phyloP scores from a whole-genome alignment of 2,888 invertebrate species.

The Tuta absoluta region DNA sequence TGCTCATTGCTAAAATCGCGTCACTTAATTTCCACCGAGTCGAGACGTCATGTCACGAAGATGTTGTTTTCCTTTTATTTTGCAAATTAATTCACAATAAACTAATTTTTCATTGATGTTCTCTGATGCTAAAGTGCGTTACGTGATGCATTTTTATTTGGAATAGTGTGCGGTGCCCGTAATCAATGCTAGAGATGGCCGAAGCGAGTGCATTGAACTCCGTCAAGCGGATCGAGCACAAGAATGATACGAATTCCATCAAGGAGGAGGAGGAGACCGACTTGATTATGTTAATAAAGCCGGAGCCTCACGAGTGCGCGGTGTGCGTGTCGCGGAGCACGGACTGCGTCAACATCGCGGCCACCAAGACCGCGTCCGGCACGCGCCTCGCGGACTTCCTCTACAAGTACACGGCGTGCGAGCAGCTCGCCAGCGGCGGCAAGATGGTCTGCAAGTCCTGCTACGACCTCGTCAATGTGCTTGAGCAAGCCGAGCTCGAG shows the following conservation, averaged over 20 bases:
- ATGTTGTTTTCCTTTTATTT: slow-evolving; percentile 31
- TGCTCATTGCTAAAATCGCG: not conserved
- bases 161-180: not conserved
- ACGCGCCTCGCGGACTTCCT: slow-evolving; percentile 56
- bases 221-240: slow-evolving; percentile 45
- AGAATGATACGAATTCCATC: slow-evolving; percentile 47
- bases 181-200: slow-evolving; percentile 50
- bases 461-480: slow-evolving; percentile 61
- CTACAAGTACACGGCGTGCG: slow-evolving; percentile 53
- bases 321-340: slow-evolving; percentile 55
- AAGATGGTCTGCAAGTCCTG: slow-evolving; percentile 63
- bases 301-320: slow-evolving; percentile 62
- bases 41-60: slow-evolving; percentile 25
- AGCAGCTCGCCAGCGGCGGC: slow-evolving; percentile 45
- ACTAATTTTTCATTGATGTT: slow-evolving; percentile 3
- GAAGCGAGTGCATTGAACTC: slow-evolving; percentile 60
- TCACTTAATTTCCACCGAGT: not conserved
- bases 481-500: slow-evolving; percentile 68
- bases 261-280: slow-evolving; percentile 49
- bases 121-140: slow-evolving; percentile 6
- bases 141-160: slow-evolving; percentile 18
- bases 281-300: slow-evolving; percentile 46
- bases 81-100: slow-evolving; percentile 23
- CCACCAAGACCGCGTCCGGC: slow-evolving; percentile 53
- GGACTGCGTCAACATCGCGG: slow-evolving; percentile 54